These are phyloP conservation scores for Dendrolimus pini DNA, from an alignment of 2,888 invertebrate genomes.

Conservation along the genomic window DNA sequence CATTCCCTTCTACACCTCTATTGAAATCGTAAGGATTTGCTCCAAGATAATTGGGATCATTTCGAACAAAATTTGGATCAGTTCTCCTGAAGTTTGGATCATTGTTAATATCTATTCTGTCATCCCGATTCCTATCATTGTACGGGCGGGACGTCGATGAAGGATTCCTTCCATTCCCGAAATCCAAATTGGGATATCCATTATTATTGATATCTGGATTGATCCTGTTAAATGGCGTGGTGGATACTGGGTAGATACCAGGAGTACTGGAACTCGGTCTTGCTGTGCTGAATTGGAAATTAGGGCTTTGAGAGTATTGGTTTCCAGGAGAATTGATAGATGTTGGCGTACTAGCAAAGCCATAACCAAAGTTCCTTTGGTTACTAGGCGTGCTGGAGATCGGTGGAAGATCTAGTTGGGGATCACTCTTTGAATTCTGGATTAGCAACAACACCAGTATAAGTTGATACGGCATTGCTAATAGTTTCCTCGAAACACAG, in stretches of 20 bases:
- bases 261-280: constrained; percentile 42
- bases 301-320: constrained; percentile 49
- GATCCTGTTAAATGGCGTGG: constrained; percentile 50
- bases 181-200: constrained; percentile 54
- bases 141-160: constrained; percentile 47
- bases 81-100: constrained; percentile 64
- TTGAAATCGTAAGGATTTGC: constrained; percentile 62
- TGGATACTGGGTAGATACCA: constrained; percentile 50
- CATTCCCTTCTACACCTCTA: constrained; percentile 47
- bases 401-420: constrained; percentile 77
- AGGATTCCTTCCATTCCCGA: constrained; percentile 43
- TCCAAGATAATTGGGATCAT: constrained; percentile 60
- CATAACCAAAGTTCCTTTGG: constrained; percentile 51
- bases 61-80: constrained; percentile 71
- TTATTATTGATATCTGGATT: constrained; percentile 68
- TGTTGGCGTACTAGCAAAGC: constrained; percentile 51
- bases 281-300: constrained; percentile 50
- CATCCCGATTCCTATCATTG: constrained; percentile 54
- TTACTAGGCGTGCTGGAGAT: constrained; percentile 48
- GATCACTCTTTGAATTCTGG: constrained; percentile 28
- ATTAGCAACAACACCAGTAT: constrained; percentile 29
- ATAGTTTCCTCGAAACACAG: constrained; percentile 36
- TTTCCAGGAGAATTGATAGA: constrained; percentile 61
- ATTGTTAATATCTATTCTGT: constrained; percentile 62
- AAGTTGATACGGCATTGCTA: constrained; percentile 38